These are phyloP conservation scores for Luidia sarsii DNA, from an alignment of 53 echinoderm and acorn worm genomes.

Conservation along the genomic window DNA sequence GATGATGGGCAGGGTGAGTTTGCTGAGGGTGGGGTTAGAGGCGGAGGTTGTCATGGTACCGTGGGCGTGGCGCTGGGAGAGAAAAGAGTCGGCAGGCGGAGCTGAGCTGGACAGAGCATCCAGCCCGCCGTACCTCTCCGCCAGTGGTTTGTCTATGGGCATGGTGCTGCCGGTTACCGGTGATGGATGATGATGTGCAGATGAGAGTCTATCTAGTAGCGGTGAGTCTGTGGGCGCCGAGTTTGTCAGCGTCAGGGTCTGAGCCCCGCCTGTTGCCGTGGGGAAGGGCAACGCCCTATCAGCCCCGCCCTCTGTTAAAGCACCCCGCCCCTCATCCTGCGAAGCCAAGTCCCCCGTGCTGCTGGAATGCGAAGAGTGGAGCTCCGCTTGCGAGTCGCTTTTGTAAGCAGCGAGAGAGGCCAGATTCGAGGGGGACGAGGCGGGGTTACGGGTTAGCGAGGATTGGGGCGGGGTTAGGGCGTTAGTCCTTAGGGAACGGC, in stretches of 20 bases:
- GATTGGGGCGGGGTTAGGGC: slow-evolving; percentile 20
- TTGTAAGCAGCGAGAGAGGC: slow-evolving; percentile 28
- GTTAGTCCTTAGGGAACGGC: slow-evolving; percentile 20
- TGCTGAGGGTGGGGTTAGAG: slow-evolving; percentile 51
- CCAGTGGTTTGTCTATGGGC: background rate
- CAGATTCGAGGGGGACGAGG: slow-evolving; percentile 59
- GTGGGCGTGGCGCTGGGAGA: slow-evolving; percentile 21
- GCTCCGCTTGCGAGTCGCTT: slow-evolving; percentile 24
- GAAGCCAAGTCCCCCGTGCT: slow-evolving; percentile 35
- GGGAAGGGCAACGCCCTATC: background rate
- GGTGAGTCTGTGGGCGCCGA: slow-evolving; percentile 17
- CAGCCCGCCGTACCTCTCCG: background rate
- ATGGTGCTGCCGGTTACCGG: background rate
- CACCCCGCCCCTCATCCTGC: background rate
- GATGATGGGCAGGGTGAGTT: slow-evolving; percentile 55
- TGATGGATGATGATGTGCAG: too few relatives aligned
- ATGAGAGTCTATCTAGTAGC: background rate
- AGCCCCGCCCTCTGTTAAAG: background rate
- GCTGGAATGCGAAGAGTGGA: slow-evolving; percentile 23
- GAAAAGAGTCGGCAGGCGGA: slow-evolving; percentile 28
- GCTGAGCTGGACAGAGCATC: slow-evolving; percentile 44
- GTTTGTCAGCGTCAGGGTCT: too few relatives aligned
- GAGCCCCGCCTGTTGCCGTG: background rate
- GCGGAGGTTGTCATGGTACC: slow-evolving; percentile 23
- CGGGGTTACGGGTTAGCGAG: slow-evolving; percentile 58